Base-by-base conservation (phyloP, 30 jellyfish, hydroid and myxozoan species). In the Aurelia aurita region DNA sequence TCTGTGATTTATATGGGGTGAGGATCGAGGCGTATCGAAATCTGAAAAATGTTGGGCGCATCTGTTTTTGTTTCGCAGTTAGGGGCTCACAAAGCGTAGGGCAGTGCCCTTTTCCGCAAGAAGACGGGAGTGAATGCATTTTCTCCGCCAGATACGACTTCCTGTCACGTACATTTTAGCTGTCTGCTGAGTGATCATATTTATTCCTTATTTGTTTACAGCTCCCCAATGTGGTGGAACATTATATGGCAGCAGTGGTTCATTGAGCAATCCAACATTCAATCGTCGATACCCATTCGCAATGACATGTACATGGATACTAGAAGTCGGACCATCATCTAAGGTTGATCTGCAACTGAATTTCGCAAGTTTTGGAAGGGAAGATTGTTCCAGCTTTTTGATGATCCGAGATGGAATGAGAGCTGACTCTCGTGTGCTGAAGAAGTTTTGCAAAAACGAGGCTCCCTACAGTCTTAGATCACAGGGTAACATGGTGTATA, bases 191-290 rank as follows among this genome's bases (percentile, higher is more conserved):
- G 12, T 39, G 51, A 39, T 39, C 9, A 39, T 39, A 1, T 6
- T 39, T 39, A 14, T 9, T 15, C 13, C 15, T 6, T 39, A 39
- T 39, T 35, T 39, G 51, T 15, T 39, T 39, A 15, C 79, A 89
- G 97, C 90, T 13, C 97, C 97, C 18, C 53, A 29, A 13, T 89
- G 97, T 65, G 97, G 97, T 0, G 93, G 93, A 1, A 49, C 84
- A 25, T n/a, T 79, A 22, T 89, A 39, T 65, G 97, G 97, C 9
- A 54, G 77, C 32, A 34, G 54, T 26, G 97, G 97, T 11, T 12
- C 29, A n/a, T 49, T 89, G 18, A 66, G 25, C 49, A 79, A 83
- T 53, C 97, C 97, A 10, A 29, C 39, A 20, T 73, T 80, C 55
- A 32, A 31, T 23, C 45, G 87, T 18, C 53, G 21, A 1, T 71